Conservation (phyloP, 2,888 invertebrate genomes). For the Acronicta psi region DNA sequence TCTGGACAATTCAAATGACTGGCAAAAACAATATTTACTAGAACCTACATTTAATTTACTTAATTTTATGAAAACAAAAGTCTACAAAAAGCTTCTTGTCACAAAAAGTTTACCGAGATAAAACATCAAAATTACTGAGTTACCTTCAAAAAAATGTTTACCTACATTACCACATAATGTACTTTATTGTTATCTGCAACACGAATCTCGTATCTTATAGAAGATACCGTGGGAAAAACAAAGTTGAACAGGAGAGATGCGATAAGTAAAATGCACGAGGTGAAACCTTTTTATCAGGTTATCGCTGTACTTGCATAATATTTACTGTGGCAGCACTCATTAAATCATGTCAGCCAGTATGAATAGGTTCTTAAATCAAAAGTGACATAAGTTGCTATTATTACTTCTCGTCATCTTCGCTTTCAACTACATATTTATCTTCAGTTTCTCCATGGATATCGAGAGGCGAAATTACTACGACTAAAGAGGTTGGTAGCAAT, state of each 20-base stretch:
- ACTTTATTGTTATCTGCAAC: conserved; percentile 55
- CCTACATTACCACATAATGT: conserved; percentile 33
- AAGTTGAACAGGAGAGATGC: conserved; percentile 43
- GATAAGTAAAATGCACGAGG: conserved; percentile 56
- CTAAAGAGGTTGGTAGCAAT: no score
- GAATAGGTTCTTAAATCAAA: conserved; percentile 8
- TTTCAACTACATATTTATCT: not conserved
- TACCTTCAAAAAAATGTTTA: conserved; percentile 23
- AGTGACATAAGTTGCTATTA: not conserved
- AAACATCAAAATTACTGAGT: conserved; percentile 21
- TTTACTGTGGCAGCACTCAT: conserved; percentile 51
- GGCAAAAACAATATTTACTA: conserved; percentile 7
- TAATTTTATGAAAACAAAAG: conserved; percentile 14
- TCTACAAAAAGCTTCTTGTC: conserved; percentile 10
- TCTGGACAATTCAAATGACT: conserved; percentile 12
- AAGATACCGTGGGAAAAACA: conserved; percentile 64
- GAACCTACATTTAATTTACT: conserved; percentile 18
- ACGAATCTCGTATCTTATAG: conserved; percentile 54
- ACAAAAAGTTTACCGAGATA: conserved; percentile 25
- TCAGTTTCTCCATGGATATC: no score
- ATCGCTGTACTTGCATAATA: conserved; percentile 42
- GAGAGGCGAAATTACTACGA: no score
- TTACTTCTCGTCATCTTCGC: not conserved
- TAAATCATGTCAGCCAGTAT: conserved; percentile 28
- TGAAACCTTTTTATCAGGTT: conserved; percentile 58